Evolutionary conservation across 2,797 vertebrate genomes (phyloP), one percentile per base, ranked within the genome.

Genomic region (Numenius phaeopus): DNA sequence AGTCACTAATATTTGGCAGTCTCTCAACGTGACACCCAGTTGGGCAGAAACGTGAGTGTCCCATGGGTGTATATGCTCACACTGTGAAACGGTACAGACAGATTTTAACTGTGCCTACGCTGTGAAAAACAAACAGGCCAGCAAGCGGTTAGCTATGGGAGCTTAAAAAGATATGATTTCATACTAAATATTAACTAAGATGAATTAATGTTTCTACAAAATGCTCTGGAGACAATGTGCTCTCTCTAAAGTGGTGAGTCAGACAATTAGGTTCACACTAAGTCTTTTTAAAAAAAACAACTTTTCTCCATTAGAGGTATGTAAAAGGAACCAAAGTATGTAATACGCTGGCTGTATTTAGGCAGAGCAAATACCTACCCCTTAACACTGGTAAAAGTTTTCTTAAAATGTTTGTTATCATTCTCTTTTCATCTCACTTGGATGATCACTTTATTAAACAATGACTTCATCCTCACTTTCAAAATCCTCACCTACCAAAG

Each of bases 401-500:
- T 70, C 32, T 67, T 80, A 57, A 70, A 89, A 80, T 61, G 30
- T 47, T 19, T 82, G 10, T 65, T 65, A 32, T 22, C 8, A 14
- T 69, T 89, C 27, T 44, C 75, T 87, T 95, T 87, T 85, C 34
- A 50, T 92, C 46, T 91, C 15, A 34, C 34, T 81, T 87, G 19
- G 32, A 90, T 94, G n/a, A 86, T 30, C 32, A 67, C 29, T 81
- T 79, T 42, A 75, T 89, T 84, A 80, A 96, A 55, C 44, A 90
- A 87, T 49, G 11, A 83, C 89, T 94, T 94, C 13, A 85, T 82
- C 50, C 11, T 61, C 21, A 49, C 52, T 92, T 95, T 61, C 52
- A 91, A 94, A 92, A 34, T 81, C 23, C 30, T 81, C 79, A 40
- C 29, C 42, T 93, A 54, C 9, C 20, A 82, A 13, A 67, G 27